Evolutionary conservation across 2,888 invertebrate species (phyloP), one percentile per base, ranked within the genome.

Genomic region (Apamea anceps): DNA sequence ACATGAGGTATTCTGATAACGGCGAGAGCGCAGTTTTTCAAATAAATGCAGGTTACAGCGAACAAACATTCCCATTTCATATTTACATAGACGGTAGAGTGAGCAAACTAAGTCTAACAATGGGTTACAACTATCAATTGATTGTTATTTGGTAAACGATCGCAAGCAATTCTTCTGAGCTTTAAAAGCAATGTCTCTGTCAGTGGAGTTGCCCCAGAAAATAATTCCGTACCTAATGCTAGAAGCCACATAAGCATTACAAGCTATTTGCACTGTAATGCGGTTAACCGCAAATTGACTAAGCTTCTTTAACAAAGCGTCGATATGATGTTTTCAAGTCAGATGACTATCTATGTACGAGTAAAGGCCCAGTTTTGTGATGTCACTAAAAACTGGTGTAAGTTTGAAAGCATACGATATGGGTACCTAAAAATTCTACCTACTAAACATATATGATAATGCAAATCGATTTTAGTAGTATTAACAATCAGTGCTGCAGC

Each of bases 401-500:
- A 60, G 6, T n/a, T n/a, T 65, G n/a, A 37, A 12, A 28, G 54
- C 42, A 45, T 25, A 13, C n/a, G 15, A 54, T 15, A 54, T 21
- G 12, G 18, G 25, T 37, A 8, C 4, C 25, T 32, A 54, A 28
- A 57, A 18, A 2, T 10, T 37, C 15, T 10, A 37, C 15, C 6
- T 51, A 71, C 10, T 66, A 28, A 3, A 21, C n/a, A 65, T n/a
- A 65, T n/a, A 45, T 51, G 15, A 28, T 57, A 57, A 45, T 75
- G 32, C 32, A 68, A 78, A 82, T 85, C 80, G 74, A 82, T 87
- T 71, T 72, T 66, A 76, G 67, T 54, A 72, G 77, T 62, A 72
- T 85, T 77, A 77, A 82, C 72, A 87, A 87, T 87, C 74, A 82
- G 72, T 72, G 82, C 73, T 77, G 84, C 77, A 85, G 21, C n/a